A percentile compares a stretch with the other conserved stretches of the same genome.
phyloP scores from a whole-genome alignment of 2,888 invertebrate genomes.

The Bimastos eiseni region DNA sequence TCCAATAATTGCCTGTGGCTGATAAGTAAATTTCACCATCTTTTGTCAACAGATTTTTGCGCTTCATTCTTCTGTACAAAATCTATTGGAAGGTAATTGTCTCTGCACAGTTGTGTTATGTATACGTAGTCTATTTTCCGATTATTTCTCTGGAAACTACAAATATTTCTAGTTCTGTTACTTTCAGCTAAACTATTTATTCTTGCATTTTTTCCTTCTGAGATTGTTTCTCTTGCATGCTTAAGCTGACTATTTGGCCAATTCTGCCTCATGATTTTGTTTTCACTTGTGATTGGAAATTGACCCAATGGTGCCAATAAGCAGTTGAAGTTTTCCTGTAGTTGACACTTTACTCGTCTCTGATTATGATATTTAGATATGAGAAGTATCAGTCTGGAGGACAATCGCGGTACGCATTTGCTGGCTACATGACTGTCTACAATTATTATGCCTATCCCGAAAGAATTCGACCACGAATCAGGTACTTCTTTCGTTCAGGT shows the following conservation, averaged over 20 bases:
- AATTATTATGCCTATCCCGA: conserved; percentile 91
- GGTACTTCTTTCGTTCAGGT: conserved; percentile 50
- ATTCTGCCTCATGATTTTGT: neutral
- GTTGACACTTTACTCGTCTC: conserved; percentile 84
- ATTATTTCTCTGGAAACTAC: neutral
- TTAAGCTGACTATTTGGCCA: no score
- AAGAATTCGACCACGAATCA: conserved; percentile 81
- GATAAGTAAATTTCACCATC: neutral
- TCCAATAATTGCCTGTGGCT: neutral
- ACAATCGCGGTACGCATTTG: conserved; percentile 72
- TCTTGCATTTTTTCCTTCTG: neutral
- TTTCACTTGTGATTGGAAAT: neutral
- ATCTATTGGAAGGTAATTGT: neutral
- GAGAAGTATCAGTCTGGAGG: conserved; percentile 62
- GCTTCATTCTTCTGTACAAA: neutral
- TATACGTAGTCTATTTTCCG: neutral
- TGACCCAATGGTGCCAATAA: neutral
- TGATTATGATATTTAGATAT: conserved; percentile 60
- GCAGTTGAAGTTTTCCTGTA: conserved; percentile 58
- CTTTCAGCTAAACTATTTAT: neutral
- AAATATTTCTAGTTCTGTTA: neutral
- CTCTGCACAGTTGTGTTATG: neutral
- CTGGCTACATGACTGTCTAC: conserved; percentile 88
- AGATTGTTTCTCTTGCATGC: no score
- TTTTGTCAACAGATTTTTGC: neutral